These are phyloP conservation scores for Manis pentadactyla DNA, from an alignment of 2,797 vertebrate species.

Conservation along the genomic window DNA sequence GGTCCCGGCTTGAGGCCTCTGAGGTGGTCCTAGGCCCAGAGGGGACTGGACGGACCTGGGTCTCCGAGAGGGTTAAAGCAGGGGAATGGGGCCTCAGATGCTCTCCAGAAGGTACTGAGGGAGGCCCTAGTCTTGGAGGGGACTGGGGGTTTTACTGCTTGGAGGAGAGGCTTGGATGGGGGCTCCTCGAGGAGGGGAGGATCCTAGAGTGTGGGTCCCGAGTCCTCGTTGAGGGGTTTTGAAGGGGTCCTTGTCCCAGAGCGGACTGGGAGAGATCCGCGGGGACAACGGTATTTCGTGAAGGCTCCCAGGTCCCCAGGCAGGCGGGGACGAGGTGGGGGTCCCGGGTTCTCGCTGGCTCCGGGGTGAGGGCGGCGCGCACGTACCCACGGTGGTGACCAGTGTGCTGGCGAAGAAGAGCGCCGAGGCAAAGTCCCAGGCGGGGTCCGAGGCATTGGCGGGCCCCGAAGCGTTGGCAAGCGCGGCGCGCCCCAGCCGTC, in stretches of 20 bases:
- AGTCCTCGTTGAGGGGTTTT: neutral
- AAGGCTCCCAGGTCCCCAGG: neutral
- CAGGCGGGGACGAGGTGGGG: too few relatives aligned
- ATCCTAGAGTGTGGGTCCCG: too few relatives aligned
- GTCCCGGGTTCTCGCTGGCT: neutral
- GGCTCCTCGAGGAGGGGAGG: neutral
- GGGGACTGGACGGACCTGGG: neutral
- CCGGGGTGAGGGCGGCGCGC: neutral
- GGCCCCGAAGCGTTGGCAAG: slow-evolving; percentile 87
- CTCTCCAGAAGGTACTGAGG: neutral
- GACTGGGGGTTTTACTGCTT: neutral
- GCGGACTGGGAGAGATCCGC: neutral
- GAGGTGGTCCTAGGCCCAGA: neutral
- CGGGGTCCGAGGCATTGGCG: slow-evolving; percentile 85
- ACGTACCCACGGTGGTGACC: slow-evolving; percentile 95
- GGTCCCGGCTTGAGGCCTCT: neutral
- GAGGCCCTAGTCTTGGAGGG: neutral
- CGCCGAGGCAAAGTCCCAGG: slow-evolving; percentile 93
- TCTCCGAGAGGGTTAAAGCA: neutral
- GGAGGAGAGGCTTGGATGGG: neutral
- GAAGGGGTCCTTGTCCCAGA: neutral
- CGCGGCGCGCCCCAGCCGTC: slow-evolving; percentile 90
- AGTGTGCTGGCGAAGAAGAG: slow-evolving; percentile 96
- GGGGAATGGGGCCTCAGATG: neutral
- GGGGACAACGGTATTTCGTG: neutral